A percentile compares a stretch with the other conserved stretches of the same genome.
Evolutionary conservation across 2,797 vertebrate species (phyloP).

Genomic region (Brotogeris chrysoptera): DNA sequence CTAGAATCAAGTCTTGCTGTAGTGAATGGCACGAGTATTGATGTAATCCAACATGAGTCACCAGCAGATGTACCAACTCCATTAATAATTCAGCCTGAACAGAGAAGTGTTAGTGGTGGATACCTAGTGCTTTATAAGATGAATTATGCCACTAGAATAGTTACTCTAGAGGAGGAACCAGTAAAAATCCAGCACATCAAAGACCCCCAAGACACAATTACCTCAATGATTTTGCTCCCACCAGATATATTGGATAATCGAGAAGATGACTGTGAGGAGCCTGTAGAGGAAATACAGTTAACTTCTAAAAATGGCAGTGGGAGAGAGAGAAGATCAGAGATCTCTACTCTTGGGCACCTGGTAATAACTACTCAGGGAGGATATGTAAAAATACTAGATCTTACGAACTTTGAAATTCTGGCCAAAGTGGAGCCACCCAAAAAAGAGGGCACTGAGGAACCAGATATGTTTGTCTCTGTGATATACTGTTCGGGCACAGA

Average conservation of each 20-base stretch:
- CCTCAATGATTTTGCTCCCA: constrained; percentile 94
- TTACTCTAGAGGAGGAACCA: constrained; percentile 95
- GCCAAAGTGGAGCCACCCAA: constrained; percentile 96
- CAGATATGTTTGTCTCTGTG: constrained; percentile 95
- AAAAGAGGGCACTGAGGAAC: constrained; percentile 91
- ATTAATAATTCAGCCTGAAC: constrained; percentile 83
- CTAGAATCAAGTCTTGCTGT: constrained; percentile 79
- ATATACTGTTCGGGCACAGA: constrained; percentile 99
- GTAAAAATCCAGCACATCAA: constrained; percentile 96
- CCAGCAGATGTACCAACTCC: constrained; percentile 82
- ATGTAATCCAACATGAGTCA: constrained; percentile 83
- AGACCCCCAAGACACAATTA: constrained; percentile 94
- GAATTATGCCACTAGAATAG: constrained; percentile 96
- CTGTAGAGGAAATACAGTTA: constrained; percentile 84
- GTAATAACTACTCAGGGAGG: constrained; percentile 97
- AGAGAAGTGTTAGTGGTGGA: constrained; percentile 86
- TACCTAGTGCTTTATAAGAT: constrained; percentile 97
- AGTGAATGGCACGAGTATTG: constrained; percentile 80
- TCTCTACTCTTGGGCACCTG: constrained; percentile 89
- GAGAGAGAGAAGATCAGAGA: constrained; percentile 85
- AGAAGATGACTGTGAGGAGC: constrained; percentile 95
- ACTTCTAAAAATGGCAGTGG: constrained; percentile 82
- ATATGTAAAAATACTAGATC: constrained; percentile 95
- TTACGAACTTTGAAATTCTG: constrained; percentile 94
- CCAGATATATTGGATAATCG: constrained; percentile 93